Evolutionary conservation across 2,888 invertebrate species (phyloP).

Genomic region (Drosophila sordidapex): DNA sequence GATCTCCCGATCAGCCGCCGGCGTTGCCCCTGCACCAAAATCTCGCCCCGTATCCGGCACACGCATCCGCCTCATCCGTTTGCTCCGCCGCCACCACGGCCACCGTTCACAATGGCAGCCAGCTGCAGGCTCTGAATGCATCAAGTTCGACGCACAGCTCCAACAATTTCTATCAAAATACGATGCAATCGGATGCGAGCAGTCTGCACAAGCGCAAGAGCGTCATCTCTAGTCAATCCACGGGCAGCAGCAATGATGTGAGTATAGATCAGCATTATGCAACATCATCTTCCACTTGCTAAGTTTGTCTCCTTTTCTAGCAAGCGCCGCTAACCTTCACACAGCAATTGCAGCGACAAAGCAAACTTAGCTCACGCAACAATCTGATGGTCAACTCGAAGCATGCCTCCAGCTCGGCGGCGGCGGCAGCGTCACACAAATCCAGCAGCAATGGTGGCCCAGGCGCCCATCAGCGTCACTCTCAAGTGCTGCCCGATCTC

Average conservation of each 20-base stretch:
- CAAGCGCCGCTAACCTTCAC: constrained; percentile 93
- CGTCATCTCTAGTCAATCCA: constrained; percentile 85
- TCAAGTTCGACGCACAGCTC: constrained; percentile 85
- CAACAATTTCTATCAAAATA: constrained; percentile 85
- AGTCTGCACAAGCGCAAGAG: constrained; percentile 85
- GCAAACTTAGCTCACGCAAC: constrained; percentile 84
- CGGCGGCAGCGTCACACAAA: constrained; percentile 51
- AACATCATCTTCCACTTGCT: background rate
- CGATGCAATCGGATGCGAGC: constrained; percentile 85
- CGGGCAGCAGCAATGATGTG: constrained; percentile 85
- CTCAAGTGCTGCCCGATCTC: constrained; percentile 84
- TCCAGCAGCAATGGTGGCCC: constrained; percentile 69
- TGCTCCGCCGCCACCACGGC: constrained; percentile 83
- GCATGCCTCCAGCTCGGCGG: constrained; percentile 70
- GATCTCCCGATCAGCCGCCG: constrained; percentile 85
- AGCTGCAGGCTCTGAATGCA: constrained; percentile 82
- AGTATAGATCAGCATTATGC: constrained; percentile 27
- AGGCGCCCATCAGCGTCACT: constrained; percentile 82
- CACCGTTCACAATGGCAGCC: constrained; percentile 81
- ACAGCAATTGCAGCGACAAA: constrained; percentile 91
- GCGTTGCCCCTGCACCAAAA: constrained; percentile 81
- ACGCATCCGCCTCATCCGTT: constrained; percentile 80
- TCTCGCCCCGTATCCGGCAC: constrained; percentile 73
- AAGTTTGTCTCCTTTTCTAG: constrained; percentile 25
- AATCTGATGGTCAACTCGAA: constrained; percentile 83